Evolutionary conservation across 2,113 vertebrate species (phyloP), one percentile per base, ranked within the genome.

Genomic region (Cairina moschata): DNA sequence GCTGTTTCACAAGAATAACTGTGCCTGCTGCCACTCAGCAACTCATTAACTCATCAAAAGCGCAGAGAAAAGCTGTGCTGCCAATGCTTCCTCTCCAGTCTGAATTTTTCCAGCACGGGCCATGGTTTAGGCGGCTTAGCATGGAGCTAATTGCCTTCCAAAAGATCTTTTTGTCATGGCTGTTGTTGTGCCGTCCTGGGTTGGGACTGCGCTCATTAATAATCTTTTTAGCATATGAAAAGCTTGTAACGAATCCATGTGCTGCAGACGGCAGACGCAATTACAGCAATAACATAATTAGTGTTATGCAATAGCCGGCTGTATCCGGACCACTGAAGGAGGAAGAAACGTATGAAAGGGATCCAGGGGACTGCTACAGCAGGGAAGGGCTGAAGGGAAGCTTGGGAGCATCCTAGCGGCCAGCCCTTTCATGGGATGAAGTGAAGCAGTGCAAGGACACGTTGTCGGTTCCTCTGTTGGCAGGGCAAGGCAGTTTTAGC

Each of bases 201-300:
- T 91, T 91, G 94, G 94, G 96, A 85, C 93, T 32, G 63, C 66
- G 16, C 96, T 97, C 97, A 79, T 97, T 97, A 97, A 97, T 97
- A 97, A 97, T 83, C 71, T 83, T 93, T 96, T 97, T 97, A 97
- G 96, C 96, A 95, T 97, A 97, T 97, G 97, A 97, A 96, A 97
- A 94, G 95, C 94, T 84, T 94, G 95, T 96, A 97, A 97, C 36
- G 56, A 96, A 96, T 95, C 97, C 95, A 97, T 96, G 97, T 38
- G 97, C 90, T 85, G 95, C 96, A 96, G 96, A 95, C 93, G 15
- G 95, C 88, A 94, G 91, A 72, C 18, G 28, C 95, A 97, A 96
- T 97, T 97, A 97, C 88, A 84, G 92, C 93, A 90, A 93, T 83
- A 94, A 95, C 95, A 91, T 96, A 94, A 94, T 97, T 96, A 96